These are phyloP conservation scores for Microctonus aethiopoides DNA, from an alignment of 2,888 invertebrate genomes.

Conservation along the genomic window DNA sequence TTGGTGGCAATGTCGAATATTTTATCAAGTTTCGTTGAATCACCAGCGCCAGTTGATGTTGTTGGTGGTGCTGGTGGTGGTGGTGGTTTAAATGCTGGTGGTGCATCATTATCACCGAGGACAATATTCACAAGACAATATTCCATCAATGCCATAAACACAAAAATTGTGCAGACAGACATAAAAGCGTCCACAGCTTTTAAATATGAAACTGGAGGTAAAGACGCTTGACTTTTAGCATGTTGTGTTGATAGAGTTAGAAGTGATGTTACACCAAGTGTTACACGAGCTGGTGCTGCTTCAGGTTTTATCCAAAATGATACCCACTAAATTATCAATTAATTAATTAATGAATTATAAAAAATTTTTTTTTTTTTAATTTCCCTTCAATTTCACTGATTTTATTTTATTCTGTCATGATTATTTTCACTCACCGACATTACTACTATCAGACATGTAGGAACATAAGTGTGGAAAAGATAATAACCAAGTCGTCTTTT, in stretches of 20 bases:
- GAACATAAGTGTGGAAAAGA: constrained; percentile 93
- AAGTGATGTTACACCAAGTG: constrained; percentile 90
- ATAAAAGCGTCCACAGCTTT: constrained; percentile 94
- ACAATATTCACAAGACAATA: constrained; percentile 91
- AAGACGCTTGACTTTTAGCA: constrained; percentile 91
- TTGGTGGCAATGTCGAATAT: constrained; percentile 70
- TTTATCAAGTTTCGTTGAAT: constrained; percentile 67
- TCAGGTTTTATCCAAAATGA: constrained; percentile 97
- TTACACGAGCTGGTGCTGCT: constrained; percentile 92
- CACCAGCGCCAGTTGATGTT: constrained; percentile 61
- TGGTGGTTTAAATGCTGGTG: constrained; percentile 69
- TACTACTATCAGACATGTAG: constrained; percentile 93
- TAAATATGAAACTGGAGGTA: constrained; percentile 92
- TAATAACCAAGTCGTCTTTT: constrained; percentile 91
- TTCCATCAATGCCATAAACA: constrained; percentile 94
- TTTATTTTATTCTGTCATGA: too few relatives aligned
- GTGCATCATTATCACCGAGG: constrained; percentile 78
- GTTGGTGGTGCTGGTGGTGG: constrained; percentile 74
- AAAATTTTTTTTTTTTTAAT: not conserved
- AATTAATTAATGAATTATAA: not conserved
- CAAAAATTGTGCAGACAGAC: constrained; percentile 93
- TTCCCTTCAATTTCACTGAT: not conserved
- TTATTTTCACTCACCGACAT: constrained; percentile 83
- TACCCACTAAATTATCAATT: constrained; percentile 77
- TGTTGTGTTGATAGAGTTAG: constrained; percentile 91